Base-by-base conservation (phyloP, 1,140 invertebrate genomes). In the Nephotettix cincticeps region DNA sequence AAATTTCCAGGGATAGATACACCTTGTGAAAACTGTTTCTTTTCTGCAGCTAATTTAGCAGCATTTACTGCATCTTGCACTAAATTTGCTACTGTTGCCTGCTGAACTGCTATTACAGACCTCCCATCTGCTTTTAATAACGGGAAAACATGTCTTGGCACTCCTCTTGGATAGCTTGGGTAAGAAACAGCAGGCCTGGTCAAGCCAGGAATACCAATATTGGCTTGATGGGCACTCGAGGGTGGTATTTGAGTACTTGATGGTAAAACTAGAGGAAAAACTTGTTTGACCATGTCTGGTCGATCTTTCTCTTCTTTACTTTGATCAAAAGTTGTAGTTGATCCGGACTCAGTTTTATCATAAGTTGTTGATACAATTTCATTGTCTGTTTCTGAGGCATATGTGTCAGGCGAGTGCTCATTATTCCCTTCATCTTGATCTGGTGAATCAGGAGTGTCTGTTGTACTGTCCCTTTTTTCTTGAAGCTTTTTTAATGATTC, bases 391-490 rank as follows among this genome's bases (percentile, higher is more conserved):
- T 83, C 82, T 0, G 80, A 77, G 0, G 79, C 78, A 6, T 80
- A 75, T 28, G 81, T 78, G 14, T 81, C 78, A 0, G 84, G 82
- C 0, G 83, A 84, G 0, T 81, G 80, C 58, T 85, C 80, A 0
- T 79, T 78, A 69, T 79, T 79, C 13, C 83, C 73, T 69, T 84
- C 83, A 14, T 86, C 83, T 28, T 83, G 81, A 74, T 86, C 85
- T 0, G 84, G 84, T 4, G 84, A 86, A 68, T 85, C 85, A 0
- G 84, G 81, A 1, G 82, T 82, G 17, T 86, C 84, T 0, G 80
- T 81, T 0, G 82, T 79, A 13, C 43, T 64, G 36, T 56, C 58
- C 21, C 58, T 67, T 69, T 74, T 73, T 17, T 72, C 71, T 19
- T 75, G 72, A 43, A 73, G 73, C 72, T 74, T 72, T 28, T 69